phyloP scores from a whole-genome alignment of 2,113 vertebrate species.

The Lophochroa leadbeateri region DNA sequence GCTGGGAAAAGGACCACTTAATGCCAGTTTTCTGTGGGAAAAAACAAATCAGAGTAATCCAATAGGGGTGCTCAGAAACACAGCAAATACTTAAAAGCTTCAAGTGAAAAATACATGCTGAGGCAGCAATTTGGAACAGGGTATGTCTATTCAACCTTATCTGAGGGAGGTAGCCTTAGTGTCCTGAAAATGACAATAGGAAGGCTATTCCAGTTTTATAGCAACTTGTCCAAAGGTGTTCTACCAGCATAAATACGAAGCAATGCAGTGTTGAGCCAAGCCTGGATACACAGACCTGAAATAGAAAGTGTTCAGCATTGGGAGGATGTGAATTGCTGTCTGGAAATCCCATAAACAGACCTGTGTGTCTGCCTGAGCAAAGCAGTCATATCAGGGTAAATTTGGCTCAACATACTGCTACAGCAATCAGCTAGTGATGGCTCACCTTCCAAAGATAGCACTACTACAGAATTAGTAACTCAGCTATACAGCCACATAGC shows the following conservation, averaged over 20 bases:
- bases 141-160: not conserved
- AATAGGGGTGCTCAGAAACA: conserved; percentile 38
- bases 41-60: conserved; percentile 41
- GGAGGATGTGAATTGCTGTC: not conserved
- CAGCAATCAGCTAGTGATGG: not conserved
- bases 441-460: not conserved
- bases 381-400: not conserved
- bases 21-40: conserved; percentile 66
- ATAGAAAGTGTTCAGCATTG: not conserved
- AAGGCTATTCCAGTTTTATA: not conserved
- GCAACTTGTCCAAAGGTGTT: not conserved
- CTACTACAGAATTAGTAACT: not conserved
- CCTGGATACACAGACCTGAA: not conserved
- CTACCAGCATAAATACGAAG: not conserved
- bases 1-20: conserved; percentile 77
- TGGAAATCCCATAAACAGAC: not conserved
- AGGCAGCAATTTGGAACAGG: conserved; percentile 10
- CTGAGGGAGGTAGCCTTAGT: not conserved
- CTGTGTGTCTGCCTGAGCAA: not conserved
- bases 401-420: not conserved
- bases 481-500: not conserved
- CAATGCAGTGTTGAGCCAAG: not conserved
- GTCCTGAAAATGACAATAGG: not conserved
- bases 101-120: conserved; percentile 45
- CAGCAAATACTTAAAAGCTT: conserved; percentile 55